These are phyloP conservation scores for Calephelis perditalis DNA, from an alignment of 2,888 invertebrate genomes.

Conservation along the genomic window DNA sequence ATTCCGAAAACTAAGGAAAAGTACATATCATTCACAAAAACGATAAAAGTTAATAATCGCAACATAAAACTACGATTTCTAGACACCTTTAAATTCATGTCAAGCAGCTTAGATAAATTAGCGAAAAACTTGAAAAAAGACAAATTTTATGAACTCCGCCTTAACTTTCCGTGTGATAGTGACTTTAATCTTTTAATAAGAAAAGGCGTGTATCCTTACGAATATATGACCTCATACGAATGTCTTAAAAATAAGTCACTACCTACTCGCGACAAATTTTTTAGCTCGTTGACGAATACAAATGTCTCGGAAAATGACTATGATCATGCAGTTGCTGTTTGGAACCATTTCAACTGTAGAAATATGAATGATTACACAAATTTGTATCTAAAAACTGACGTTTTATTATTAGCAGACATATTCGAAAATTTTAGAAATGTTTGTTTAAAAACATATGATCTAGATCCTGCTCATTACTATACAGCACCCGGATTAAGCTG, in stretches of 20 bases:
- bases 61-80: not conserved
- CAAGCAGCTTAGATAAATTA: not conserved
- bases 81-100: not conserved
- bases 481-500: conserved; percentile 34
- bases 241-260: conserved; percentile 19
- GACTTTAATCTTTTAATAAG: conserved; percentile 1
- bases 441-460: conserved; percentile 32
- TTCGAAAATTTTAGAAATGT: conserved; percentile 42
- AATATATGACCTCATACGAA: conserved; percentile 23
- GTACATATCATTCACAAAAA: conserved; percentile 16
- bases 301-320: conserved; percentile 17
- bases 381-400: conserved; percentile 36
- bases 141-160: not conserved
- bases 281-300: conserved; percentile 13
- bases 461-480: conserved; percentile 32
- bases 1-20: conserved; percentile 26
- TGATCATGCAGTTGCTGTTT: conserved; percentile 19
- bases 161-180: not conserved
- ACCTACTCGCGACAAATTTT: conserved; percentile 14
- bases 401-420: conserved; percentile 37
- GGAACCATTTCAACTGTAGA: conserved; percentile 21
- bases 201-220: conserved; percentile 25
- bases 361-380: conserved; percentile 36
- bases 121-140: not conserved
- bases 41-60: not conserved